Percentiles rank a stretch among this genome's conserved stretches.
Conservation (phyloP, 2,888 invertebrate species). For the Pseudanteris insignis region DNA sequence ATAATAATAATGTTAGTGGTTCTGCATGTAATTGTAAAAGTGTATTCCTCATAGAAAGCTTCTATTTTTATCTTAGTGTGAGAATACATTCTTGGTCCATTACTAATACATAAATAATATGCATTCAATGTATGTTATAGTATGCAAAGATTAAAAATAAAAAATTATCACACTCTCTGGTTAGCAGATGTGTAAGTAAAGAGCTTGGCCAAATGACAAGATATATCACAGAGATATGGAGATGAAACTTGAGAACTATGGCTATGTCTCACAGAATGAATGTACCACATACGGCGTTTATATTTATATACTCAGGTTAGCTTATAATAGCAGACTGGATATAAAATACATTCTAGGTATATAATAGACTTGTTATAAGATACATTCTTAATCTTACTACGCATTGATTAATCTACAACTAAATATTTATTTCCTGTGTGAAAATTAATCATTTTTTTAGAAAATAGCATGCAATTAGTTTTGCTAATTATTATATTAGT, state of each 20-base stretch:
- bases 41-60: no score
- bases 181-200: constrained; percentile 43
- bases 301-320: constrained; percentile 59
- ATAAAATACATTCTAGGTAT: no score
- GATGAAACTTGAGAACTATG: constrained; percentile 61
- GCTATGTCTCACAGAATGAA: constrained; percentile 50
- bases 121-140: no score
- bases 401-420: constrained; percentile 48
- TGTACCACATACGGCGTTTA: constrained; percentile 57
- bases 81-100: no score
- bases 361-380: constrained; percentile 58
- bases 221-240: constrained; percentile 58
- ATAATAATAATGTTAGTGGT: no score
- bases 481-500: no score
- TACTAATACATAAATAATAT: no score
- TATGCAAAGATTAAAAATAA: constrained; percentile 18
- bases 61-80: no score
- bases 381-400: constrained; percentile 51
- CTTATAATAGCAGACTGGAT: constrained; percentile 60
- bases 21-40: no score
- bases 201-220: constrained; percentile 37
- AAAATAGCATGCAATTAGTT: constrained; percentile 16
- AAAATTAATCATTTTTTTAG: constrained; percentile 18
- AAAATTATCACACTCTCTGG: not conserved
- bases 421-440: constrained; percentile 46